These are phyloP conservation scores for Frankliniella intonsa DNA, from an alignment of 2,888 invertebrate genomes.

Conservation along the genomic window DNA sequence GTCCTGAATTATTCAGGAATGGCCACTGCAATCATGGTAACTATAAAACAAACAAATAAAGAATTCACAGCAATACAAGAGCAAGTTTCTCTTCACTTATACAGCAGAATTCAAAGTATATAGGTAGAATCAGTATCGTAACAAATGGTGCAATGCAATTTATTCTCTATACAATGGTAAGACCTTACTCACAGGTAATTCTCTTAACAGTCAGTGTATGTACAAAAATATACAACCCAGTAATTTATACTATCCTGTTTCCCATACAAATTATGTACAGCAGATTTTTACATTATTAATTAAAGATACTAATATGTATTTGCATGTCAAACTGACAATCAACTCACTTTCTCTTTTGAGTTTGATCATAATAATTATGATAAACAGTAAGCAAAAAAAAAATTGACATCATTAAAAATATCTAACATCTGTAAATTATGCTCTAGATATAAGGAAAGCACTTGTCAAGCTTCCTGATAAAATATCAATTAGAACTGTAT, in stretches of 20 bases:
- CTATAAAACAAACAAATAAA: not conserved
- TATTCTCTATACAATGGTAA: conserved; percentile 21
- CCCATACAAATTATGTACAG: conserved; percentile 12
- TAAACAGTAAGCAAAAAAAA: not conserved
- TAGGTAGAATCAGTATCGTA: not conserved
- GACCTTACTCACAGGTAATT: conserved; percentile 5
- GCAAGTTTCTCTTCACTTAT: not conserved
- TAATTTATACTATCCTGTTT: conserved; percentile 3
- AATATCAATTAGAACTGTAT: conserved; percentile 12
- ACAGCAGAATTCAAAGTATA: not conserved
- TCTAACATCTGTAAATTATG: conserved; percentile 8
- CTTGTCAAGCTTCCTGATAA: conserved; percentile 2
- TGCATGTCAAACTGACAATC: conserved; percentile 14
- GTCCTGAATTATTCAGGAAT: conserved; percentile 7
- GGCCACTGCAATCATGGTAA: conserved; percentile 19
- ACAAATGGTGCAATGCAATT: conserved; percentile 23
- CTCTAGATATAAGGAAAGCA: conserved; percentile 3
- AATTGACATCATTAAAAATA: conserved; percentile 25
- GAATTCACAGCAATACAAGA: not conserved
- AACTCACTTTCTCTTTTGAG: conserved; percentile 6
- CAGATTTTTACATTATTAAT: not conserved
- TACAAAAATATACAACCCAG: conserved; percentile 19
- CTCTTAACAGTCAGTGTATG: conserved; percentile 14
- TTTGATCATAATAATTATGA: not conserved
- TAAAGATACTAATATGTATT: not conserved